Evolutionary conservation across 1,140 invertebrate genomes (phyloP).

Genomic region (Gryllus bimaculatus): DNA sequence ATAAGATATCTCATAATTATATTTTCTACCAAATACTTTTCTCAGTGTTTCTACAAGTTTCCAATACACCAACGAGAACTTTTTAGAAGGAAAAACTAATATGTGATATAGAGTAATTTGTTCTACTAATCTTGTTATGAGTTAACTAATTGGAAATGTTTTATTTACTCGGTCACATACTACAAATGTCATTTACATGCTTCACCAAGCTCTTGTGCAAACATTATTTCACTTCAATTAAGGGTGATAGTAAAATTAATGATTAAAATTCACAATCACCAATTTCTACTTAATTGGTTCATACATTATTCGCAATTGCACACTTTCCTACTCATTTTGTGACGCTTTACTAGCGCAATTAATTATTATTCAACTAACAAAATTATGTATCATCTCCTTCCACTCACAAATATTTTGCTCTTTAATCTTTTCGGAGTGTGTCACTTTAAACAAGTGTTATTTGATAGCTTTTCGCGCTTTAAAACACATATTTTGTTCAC

Average conservation of each 20-base stretch:
- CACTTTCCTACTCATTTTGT: background rate
- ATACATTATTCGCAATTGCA: background rate
- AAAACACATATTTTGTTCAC: background rate
- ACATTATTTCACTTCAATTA: background rate
- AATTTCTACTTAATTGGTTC: background rate
- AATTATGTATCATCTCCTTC: background rate
- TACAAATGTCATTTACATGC: background rate
- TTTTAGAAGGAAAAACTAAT: background rate
- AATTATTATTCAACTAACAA: background rate
- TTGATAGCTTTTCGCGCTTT: background rate
- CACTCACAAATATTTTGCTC: background rate
- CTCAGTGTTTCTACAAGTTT: background rate
- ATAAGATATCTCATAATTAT: background rate
- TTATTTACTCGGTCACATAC: background rate
- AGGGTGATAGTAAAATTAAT: background rate
- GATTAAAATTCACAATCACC: background rate
- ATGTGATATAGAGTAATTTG: background rate
- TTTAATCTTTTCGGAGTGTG: background rate
- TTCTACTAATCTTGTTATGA: background rate
- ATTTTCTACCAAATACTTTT: background rate
- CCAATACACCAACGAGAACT: background rate
- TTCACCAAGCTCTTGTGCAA: background rate
- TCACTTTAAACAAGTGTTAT: background rate
- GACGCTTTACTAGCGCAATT: background rate
- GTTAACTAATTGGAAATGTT: background rate